Conservation (phyloP, 2,888 invertebrate genomes). For the Gandaritis pyraliata region DNA sequence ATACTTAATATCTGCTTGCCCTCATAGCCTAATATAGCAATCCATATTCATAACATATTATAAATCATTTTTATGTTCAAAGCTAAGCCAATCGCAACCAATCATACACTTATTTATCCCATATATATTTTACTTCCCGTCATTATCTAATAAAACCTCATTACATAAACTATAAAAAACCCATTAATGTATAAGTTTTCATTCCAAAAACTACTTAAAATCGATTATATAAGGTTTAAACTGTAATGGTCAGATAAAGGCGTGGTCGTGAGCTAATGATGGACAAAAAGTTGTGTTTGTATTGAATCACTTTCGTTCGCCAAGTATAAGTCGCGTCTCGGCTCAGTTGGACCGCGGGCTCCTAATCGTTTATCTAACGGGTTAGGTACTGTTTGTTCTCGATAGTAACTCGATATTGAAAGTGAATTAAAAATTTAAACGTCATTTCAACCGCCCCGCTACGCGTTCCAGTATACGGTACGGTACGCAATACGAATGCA, state of each 20-base stretch:
- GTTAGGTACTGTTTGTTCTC: conserved; percentile 49
- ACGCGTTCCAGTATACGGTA: too few relatives aligned
- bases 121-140: conserved; percentile 22
- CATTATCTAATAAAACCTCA: conserved; percentile 28
- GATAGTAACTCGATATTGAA: conserved; percentile 42
- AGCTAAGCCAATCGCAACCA: conserved; percentile 3
- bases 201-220: conserved; percentile 25
- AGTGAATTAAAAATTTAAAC: not conserved
- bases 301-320: conserved; percentile 71
- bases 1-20: not conserved
- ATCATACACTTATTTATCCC: conserved; percentile 17
- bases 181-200: conserved; percentile 16
- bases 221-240: conserved; percentile 10
- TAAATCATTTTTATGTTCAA: conserved; percentile 4
- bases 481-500: too few relatives aligned
- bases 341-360: conserved; percentile 52
- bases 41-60: not conserved
- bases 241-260: conserved; percentile 25
- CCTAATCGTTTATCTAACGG: conserved; percentile 58
- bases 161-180: conserved; percentile 23
- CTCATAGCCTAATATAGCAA: not conserved
- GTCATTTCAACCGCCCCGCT: too few relatives aligned
- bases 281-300: conserved; percentile 51
- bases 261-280: conserved; percentile 44
- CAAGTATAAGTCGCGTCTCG: conserved; percentile 53